A percentile compares a stretch with the other conserved stretches of the same genome.
phyloP scores from a whole-genome alignment of 2,113 vertebrate species.

The Phocoena sinus region DNA sequence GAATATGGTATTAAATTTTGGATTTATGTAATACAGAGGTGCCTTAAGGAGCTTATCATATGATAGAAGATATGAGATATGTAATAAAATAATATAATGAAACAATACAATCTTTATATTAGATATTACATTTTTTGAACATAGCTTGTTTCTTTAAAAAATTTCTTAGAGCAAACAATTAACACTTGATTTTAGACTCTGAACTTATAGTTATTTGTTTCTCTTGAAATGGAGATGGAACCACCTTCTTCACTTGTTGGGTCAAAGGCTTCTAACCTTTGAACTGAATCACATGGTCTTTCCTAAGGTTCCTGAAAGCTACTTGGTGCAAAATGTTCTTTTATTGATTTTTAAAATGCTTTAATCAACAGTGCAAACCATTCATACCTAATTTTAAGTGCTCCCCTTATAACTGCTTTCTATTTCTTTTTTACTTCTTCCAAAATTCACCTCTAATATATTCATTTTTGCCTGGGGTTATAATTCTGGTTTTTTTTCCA shows the following conservation, averaged over 20 bases:
- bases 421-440: conserved; percentile 46
- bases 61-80: background rate
- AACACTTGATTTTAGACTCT: background rate
- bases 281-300: conserved; percentile 49
- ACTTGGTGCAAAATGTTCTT: conserved; percentile 58
- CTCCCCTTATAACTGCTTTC: conserved; percentile 46
- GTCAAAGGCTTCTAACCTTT: conserved; percentile 61
- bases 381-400: conserved; percentile 68
- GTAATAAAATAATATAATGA: background rate
- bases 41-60: background rate
- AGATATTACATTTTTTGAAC: background rate
- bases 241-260: background rate
- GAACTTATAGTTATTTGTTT: conserved; percentile 23
- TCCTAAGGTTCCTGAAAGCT: conserved; percentile 58
- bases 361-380: conserved; percentile 77
- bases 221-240: background rate
- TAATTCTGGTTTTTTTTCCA: background rate
- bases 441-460: conserved; percentile 52
- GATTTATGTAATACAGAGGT: background rate
- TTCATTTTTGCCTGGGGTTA: conserved; percentile 40
- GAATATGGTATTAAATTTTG: background rate
- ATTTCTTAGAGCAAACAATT: background rate
- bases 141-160: background rate
- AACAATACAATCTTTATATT: background rate
- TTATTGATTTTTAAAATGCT: conserved; percentile 74